Conservation (phyloP, 2,113 vertebrate genomes). For the Brachirus orientalis region DNA sequence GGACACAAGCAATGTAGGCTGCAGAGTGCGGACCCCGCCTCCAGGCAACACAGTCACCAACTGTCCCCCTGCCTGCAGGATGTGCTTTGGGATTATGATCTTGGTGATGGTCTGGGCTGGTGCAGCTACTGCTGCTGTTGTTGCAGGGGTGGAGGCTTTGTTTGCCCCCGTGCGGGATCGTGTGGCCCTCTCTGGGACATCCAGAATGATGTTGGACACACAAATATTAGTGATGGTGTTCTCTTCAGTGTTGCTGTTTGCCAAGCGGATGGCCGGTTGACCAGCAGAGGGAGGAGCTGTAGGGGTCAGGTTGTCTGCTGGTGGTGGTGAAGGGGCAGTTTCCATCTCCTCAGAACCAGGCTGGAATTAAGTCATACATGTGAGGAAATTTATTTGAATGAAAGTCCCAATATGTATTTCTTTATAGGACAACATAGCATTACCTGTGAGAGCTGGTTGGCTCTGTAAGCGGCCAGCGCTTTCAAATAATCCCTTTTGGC, state of each 20-base stretch:
- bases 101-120: slow-evolving; percentile 83
- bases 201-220: slow-evolving; percentile 83
- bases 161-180: slow-evolving; percentile 76
- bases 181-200: slow-evolving; percentile 78
- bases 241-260: slow-evolving; percentile 60
- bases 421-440: not conserved
- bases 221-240: slow-evolving; percentile 84
- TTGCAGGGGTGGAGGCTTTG: slow-evolving; percentile 44
- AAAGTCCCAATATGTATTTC: not conserved
- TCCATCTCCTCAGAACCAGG: slow-evolving; percentile 73
- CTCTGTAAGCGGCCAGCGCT: slow-evolving; percentile 88
- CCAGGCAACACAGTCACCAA: slow-evolving; percentile 87
- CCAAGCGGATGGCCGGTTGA: slow-evolving; percentile 34
- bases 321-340: slow-evolving; percentile 70
- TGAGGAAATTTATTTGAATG: not conserved
- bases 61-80: slow-evolving; percentile 77
- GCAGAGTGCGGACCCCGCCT: slow-evolving; percentile 56
- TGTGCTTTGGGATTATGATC: slow-evolving; percentile 88
- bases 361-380: slow-evolving; percentile 34
- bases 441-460: slow-evolving; percentile 89
- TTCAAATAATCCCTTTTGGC: slow-evolving; percentile 92
- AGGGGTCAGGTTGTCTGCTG: slow-evolving; percentile 10
- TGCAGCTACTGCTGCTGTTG: slow-evolving; percentile 54
- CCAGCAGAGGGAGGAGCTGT: slow-evolving; percentile 12
- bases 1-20: slow-evolving; percentile 56